Evolutionary conservation across 23 tunicate genomes (phyloP), one percentile per base, ranked within the genome.

Genomic region (Ciona savignyi): DNA sequence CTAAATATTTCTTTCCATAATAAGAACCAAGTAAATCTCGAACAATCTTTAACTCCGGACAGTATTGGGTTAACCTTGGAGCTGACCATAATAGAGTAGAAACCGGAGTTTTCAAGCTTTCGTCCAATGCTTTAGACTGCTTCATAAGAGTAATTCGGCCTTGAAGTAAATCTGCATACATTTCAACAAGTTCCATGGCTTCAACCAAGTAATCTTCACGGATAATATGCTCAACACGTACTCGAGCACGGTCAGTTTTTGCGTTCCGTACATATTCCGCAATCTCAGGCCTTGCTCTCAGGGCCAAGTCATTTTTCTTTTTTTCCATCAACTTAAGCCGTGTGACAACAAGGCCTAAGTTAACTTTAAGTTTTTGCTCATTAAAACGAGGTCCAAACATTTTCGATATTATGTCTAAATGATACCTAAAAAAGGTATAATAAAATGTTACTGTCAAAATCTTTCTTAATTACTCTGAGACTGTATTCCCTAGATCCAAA

Each of bases 121-220:
- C n/a, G n/a, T 90, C 97, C 19, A 90, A 30, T 0, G 77, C 62
- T 71, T 81, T 81, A n/a, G 95, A 87, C 74, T 70, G 75, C 34
- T 68, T 79, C 93, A 86, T 61, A 42, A 79, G 26, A 2, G 76
- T 76, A 1, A 79, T 51, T 25, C 70, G 23, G 15, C 70, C 70
- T 34, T 76, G 56, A 15, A 92, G 51, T 0, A 92, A 34, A 70
- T 92, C 98, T 23, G 83, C 75, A 78, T 85, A 92, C 98, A 92
- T 92, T 77, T 92, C 98, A 19, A 81, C 86, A 9, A 92, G 60
- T 65, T 92, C 98, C 87, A 86, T 75, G n/a, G 93, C 98, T 85
- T 92, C 98, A 28, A 92, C 98, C 28, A 85, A 26, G 34, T 92
- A 92, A 72, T 92, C 98, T 81, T 92, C 98, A 27, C 98, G 49